Conservation (phyloP, 37 sponge, comb jelly and placozoan genomes). For the Beroe ovata region DNA sequence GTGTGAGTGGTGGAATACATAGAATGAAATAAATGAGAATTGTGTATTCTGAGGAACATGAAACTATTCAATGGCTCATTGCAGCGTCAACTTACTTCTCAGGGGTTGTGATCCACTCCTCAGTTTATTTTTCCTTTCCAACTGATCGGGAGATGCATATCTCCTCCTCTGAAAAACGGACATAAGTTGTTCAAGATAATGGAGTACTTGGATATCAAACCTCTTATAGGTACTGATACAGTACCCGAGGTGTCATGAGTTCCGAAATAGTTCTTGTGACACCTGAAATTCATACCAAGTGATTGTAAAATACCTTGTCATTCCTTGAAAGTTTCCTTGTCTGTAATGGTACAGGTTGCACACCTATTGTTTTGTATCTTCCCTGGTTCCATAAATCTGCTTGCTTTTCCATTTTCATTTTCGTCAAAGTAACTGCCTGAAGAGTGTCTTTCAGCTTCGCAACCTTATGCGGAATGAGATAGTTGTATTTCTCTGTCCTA, state of each 20-base stretch:
- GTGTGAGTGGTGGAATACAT: too few species aligned
- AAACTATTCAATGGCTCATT: too few species aligned
- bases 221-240: too few species aligned
- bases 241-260: too few species aligned
- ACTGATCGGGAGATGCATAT: background rate
- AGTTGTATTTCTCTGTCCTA: constrained; percentile 1
- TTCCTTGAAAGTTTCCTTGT: background rate
- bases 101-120: too few species aligned
- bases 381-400: background rate
- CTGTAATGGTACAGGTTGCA: background rate
- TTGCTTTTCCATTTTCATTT: background rate
- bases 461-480: constrained; percentile 18
- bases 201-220: too few species aligned
- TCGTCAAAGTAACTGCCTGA: background rate
- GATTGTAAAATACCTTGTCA: background rate
- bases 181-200: too few species aligned
- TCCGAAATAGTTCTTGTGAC: too few species aligned
- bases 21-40: too few species aligned
- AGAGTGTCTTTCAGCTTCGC: background rate
- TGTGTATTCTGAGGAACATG: too few species aligned
- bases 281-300: too few species aligned
- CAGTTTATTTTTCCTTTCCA: background rate
- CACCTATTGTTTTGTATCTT: background rate
- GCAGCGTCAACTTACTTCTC: too few species aligned
- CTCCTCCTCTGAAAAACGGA: background rate